phyloP scores from a whole-genome alignment of 2,113 vertebrate genomes.

The Grammomys surdaster region DNA sequence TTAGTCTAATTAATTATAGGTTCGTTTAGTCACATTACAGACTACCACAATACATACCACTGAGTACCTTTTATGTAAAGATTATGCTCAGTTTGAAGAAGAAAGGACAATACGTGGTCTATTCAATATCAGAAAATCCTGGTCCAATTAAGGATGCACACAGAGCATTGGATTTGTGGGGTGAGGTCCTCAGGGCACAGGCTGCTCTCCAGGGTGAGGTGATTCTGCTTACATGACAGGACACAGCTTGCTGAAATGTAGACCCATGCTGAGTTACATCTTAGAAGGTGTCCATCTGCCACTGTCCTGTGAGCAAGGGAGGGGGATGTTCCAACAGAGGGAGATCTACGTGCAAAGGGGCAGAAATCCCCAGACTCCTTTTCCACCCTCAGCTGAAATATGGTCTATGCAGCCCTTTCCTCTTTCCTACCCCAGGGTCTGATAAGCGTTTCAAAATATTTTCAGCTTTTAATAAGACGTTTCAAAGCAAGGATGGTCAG shows the following conservation, averaged over 20 bases:
- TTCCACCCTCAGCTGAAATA: not conserved
- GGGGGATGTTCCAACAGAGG: not conserved
- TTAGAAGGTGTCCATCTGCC: not conserved
- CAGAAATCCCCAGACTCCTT: not conserved
- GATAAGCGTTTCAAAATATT: not conserved
- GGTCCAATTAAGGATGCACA: not conserved
- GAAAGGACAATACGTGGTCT: not conserved
- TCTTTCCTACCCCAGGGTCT: not conserved
- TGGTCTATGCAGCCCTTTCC: not conserved
- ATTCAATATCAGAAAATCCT: not conserved
- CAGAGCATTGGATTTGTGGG: not conserved
- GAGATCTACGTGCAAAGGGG: not conserved
- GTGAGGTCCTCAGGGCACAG: accelerated
- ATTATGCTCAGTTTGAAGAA: not conserved
- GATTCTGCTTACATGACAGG: not conserved
- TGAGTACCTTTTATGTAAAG: not conserved
- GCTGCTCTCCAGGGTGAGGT: not conserved
- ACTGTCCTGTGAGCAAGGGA: not conserved
- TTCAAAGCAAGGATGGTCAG: not conserved
- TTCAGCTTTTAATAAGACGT: no score
- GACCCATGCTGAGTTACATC: not conserved
- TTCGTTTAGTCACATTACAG: not conserved
- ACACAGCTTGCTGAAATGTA: not conserved
- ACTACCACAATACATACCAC: not conserved
- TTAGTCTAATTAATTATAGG: not conserved